Base-by-base conservation (phyloP, 2,797 vertebrate genomes). In the Lindbergichthys nudifrons region DNA sequence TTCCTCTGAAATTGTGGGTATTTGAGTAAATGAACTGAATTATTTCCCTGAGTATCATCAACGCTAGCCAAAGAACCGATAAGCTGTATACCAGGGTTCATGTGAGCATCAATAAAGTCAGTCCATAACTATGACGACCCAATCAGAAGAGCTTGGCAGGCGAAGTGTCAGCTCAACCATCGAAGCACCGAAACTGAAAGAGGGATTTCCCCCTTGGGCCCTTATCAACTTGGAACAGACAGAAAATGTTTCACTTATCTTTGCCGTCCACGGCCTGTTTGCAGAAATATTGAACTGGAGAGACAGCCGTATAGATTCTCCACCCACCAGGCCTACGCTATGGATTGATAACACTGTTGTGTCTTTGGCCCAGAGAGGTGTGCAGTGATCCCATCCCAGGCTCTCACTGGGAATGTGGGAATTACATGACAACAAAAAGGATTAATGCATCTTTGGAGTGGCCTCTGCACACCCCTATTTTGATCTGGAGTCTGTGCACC, bases 151-250 rank as follows among this genome's bases (percentile, higher is more conserved):
- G 63, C 68, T 81, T 77, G 65, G 51, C 73, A 65, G 54, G 66
- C 41, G 0, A 16, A 39, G 18, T 68, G 59, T 81, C 80, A 43
- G 56, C 73, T 73, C 45, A 79, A 65, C 51, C 41, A 66, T 48
- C 19, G 8, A 59, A 48, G 62, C 69, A 73, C 26, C 15, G 10
- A 73, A 76, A 72, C 39, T 61, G 41, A 73, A 71, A 70, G 23
- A 61, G 77, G 75, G 75, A 43, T 75, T 77, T 54, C 73, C 83
- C 77, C 23, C 52, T 13, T 36, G 32, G 68, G 73, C 60, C 79
- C 84, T 91, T 93, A 89, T 92, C 89, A 91, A 19, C 74, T 81
- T 61, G 75, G 68, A 87, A 80, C 87, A 88, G 88, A 81, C 78
- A 82, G 79, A 80, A 81, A 75, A 76, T 64, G 61, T 71, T 39